Conservation (phyloP, 2,888 invertebrate species). For the Eulithis prunata region DNA sequence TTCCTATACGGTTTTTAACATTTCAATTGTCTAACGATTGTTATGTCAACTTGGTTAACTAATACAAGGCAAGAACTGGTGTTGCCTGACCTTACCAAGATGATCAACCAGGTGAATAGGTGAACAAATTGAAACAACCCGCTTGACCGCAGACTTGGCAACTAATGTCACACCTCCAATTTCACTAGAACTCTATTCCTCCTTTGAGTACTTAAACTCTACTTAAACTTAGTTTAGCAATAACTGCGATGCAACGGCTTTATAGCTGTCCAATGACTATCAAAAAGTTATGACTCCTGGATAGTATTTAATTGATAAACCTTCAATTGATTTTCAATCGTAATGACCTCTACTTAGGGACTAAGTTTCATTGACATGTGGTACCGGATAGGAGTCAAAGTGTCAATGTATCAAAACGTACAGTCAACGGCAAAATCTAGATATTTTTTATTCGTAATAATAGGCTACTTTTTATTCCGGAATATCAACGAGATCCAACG, state of each 20-base stretch:
- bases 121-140: no score
- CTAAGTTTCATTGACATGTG: background rate
- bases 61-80: no score
- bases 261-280: slow-evolving; percentile 19
- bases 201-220: slow-evolving; percentile 6
- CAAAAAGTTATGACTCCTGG: slow-evolving; percentile 18
- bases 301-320: slow-evolving; percentile 5
- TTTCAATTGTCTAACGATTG: no score
- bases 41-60: no score
- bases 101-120: no score
- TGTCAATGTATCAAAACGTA: slow-evolving; percentile 10
- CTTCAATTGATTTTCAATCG: slow-evolving; percentile 7
- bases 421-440: background rate
- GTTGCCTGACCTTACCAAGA: no score
- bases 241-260: background rate
- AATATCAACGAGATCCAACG: no score
- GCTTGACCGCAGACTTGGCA: no score
- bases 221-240: slow-evolving; percentile 8
- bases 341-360: background rate
- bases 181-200: background rate
- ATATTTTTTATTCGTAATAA: no score
- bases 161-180: no score
- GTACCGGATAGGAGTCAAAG: slow-evolving; percentile 10
- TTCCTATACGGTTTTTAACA: no score
- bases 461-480: no score